Evolutionary conservation across 2,113 vertebrate genomes (phyloP), one percentile per base, ranked within the genome.

Genomic region (Trogon melanurus): DNA sequence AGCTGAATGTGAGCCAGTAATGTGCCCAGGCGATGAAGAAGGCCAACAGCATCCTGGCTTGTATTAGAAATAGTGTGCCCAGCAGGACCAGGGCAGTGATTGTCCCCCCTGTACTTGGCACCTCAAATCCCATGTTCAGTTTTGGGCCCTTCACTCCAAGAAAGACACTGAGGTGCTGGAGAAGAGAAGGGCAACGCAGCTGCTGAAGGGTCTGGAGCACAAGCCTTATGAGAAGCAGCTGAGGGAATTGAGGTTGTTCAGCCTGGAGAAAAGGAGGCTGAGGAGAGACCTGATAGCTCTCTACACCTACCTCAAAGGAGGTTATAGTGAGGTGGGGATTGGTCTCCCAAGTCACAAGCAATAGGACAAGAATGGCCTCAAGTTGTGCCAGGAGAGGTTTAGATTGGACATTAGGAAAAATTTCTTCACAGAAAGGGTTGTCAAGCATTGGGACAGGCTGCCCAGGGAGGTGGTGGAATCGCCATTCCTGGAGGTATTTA

Each of bases 311-410:
- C 27, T 60, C 60, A 60, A 34, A 73, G 23, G 44, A 72, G 21
- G 10, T 0, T 45, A 30, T 5, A 23, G 26, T 0, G 9, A 57
- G 27, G 12, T 26, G 20, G 64, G 45, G 4, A 38, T 57, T 0
- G 0, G 26, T 45, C 44, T 62, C 19, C 22, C 21, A 14, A 10
- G 8, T 50, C 34, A 34, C 15, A 61, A 38, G 32, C 1, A 12
- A 48, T 7, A 64, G 54, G 30, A 60, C 1, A 14, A 75, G 36
- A 61, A 62, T 2, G 1, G 19, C 10, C 26, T 38, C 5, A 45
- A 4, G 13, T 76, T 60, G 58, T 1, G 2, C 17, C 38, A 47
- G 16, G 14, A 38, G 6, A 84, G 32, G 13, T 69, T 87, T 69
- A 54, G 45, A 36, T 5, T 65, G 38, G 36, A 17, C 41, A 56